A percentile compares a stretch with the other conserved stretches of the same genome.
Evolutionary conservation across 2,797 vertebrate genomes (phyloP).

Genomic region (Syndactyla subalaris): DNA sequence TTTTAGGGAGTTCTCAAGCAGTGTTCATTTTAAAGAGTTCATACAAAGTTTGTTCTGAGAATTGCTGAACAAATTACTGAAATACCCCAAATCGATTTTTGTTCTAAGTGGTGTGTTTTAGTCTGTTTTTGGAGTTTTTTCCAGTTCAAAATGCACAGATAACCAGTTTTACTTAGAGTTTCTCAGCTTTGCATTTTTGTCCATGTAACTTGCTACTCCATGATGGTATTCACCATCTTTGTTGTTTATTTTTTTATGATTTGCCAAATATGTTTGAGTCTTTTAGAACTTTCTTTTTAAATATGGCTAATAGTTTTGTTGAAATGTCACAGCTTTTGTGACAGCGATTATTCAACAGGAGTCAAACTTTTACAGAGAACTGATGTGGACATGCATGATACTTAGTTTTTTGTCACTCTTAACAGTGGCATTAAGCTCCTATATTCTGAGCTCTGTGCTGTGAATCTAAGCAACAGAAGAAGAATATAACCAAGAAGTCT

Average conservation of each 20-base stretch:
- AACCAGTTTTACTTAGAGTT: not conserved
- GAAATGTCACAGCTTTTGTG: not conserved
- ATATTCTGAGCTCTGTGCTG: not conserved
- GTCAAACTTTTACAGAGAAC: not conserved
- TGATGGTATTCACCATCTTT: not conserved
- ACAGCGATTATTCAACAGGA: not conserved
- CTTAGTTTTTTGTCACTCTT: not conserved
- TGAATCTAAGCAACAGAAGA: not conserved
- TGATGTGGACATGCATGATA: not conserved
- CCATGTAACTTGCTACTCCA: not conserved
- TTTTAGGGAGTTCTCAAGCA: too few species aligned
- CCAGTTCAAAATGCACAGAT: not conserved
- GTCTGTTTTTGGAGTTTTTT: accelerated
- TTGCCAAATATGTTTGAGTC: not conserved
- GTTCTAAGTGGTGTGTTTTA: not conserved
- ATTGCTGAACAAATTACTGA: not conserved
- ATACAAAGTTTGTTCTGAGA: not conserved
- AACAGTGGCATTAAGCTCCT: not conserved
- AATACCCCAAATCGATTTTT: not conserved
- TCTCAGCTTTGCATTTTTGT: not conserved
- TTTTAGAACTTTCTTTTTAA: not conserved
- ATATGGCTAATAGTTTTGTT: not conserved
- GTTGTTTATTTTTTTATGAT: not conserved
- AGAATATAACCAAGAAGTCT: not conserved
- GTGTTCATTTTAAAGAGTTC: not conserved